phyloP scores from a whole-genome alignment of 1,140 invertebrate genomes.

The Chironomus tepperi region DNA sequence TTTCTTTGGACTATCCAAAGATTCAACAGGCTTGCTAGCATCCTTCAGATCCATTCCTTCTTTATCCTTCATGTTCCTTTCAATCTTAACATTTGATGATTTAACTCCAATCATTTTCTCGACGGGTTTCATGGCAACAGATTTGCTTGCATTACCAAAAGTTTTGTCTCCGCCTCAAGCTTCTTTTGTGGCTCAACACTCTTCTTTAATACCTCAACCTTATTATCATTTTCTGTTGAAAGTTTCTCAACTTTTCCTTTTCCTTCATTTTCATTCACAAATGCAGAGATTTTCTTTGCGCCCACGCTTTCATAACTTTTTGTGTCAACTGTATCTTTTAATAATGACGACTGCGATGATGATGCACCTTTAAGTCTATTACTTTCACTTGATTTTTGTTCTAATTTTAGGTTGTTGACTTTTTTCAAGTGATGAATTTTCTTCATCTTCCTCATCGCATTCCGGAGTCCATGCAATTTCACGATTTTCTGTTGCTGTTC shows the following conservation, averaged over 20 bases:
- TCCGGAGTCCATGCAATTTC: background rate
- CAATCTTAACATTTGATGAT: background rate
- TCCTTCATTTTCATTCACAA: slow-evolving; percentile 14
- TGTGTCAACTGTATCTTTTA: no score
- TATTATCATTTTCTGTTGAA: slow-evolving; percentile 5
- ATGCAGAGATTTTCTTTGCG: background rate
- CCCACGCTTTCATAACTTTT: background rate
- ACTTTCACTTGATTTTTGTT: background rate
- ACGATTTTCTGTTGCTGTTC: slow-evolving; percentile 25
- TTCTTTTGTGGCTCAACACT: slow-evolving; percentile 8
- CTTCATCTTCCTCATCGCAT: background rate
- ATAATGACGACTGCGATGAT: no score
- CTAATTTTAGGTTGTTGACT: background rate
- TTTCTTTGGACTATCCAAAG: no score
- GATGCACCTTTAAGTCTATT: background rate
- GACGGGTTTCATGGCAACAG: background rate
- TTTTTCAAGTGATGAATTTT: background rate
- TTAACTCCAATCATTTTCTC: background rate
- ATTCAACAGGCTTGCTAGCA: no score
- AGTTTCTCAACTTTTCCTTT: slow-evolving; percentile 4
- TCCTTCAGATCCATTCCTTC: no score
- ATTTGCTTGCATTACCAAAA: background rate
- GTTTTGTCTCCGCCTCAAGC: background rate
- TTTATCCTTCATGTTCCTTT: background rate
- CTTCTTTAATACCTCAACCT: slow-evolving; percentile 7